phyloP scores from a whole-genome alignment of 1,140 invertebrate species.

The Berghia stephanieae region DNA sequence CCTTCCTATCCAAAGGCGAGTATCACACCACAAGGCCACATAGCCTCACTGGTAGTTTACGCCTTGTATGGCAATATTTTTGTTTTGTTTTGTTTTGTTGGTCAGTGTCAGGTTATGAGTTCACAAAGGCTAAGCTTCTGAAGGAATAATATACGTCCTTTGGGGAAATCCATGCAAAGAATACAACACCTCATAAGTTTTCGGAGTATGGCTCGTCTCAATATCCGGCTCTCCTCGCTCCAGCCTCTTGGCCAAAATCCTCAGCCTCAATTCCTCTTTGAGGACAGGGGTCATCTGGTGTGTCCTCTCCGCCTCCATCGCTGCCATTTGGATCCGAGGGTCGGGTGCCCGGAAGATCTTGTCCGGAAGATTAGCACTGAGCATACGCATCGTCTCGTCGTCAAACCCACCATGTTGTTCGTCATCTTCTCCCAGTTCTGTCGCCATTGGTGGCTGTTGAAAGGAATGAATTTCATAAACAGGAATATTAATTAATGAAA shows the following conservation, averaged over 20 bases:
- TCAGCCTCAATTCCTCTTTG: slow-evolving; percentile 23
- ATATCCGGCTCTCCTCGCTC: slow-evolving; percentile 30
- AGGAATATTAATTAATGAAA: too few species aligned
- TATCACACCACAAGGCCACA: too few species aligned
- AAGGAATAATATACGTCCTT: too few species aligned
- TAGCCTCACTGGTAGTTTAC: too few species aligned
- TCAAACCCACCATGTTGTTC: slow-evolving; percentile 3
- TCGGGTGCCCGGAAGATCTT: slow-evolving; percentile 14
- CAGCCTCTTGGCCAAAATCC: slow-evolving; percentile 19
- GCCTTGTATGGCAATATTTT: too few species aligned
- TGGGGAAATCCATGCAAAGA: too few species aligned
- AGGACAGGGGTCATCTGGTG: slow-evolving; percentile 25
- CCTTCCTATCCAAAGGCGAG: too few species aligned
- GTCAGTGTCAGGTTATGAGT: not conserved
- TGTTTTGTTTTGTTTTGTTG: not conserved
- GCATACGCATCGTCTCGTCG: slow-evolving; percentile 25
- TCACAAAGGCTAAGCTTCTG: too few species aligned
- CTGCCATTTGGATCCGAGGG: slow-evolving; percentile 24
- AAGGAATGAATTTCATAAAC: too few species aligned
- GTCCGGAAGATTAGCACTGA: slow-evolving; percentile 26
- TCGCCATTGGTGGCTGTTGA: too few species aligned
- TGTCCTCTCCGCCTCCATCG: slow-evolving; percentile 4
- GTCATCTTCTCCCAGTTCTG: too few species aligned
- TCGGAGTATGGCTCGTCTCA: not conserved
- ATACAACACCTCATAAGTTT: slow-evolving; percentile 19